Percentiles rank a stretch among this genome's conserved stretches.
Evolutionary conservation across 2,113 vertebrate species (phyloP).

Genomic region (Pelvicachromis taeniatus): DNA sequence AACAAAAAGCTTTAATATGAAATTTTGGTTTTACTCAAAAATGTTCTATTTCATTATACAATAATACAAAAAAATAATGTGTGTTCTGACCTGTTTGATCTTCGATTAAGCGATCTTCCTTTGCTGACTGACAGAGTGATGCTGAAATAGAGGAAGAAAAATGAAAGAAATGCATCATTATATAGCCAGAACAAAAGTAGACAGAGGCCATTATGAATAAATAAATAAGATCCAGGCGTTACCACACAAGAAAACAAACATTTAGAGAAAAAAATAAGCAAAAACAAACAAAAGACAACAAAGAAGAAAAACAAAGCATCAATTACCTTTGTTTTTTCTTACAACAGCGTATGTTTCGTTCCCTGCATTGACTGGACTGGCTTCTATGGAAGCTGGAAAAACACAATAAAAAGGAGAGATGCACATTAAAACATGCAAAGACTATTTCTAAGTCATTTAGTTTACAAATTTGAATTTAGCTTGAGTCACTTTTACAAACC

Average conservation of each 20-base stretch:
- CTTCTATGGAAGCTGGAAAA: neutral
- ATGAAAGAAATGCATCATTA: neutral
- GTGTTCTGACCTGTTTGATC: accelerated
- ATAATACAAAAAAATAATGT: neutral
- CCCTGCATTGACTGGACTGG: neutral
- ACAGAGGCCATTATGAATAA: accelerated
- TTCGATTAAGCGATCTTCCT: accelerated
- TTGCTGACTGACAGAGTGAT: neutral
- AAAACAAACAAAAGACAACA: neutral
- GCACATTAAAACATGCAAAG: accelerated
- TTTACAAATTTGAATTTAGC: accelerated
- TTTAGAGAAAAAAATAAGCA: neutral
- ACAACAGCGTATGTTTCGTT: accelerated
- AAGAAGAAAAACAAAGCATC: neutral
- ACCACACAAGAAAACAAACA: neutral
- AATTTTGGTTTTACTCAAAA: accelerated
- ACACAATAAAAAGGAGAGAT: too few species aligned
- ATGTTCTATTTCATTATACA: accelerated
- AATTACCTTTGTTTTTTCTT: neutral
- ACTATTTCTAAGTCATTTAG: neutral
- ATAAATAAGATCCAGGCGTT: neutral
- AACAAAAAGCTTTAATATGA: too few species aligned
- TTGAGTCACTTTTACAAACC: neutral
- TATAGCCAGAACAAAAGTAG: neutral
- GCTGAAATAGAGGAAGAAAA: neutral